These are phyloP conservation scores for Macaca mulatta DNA, from an alignment of 2,113 vertebrate genomes.

Conservation along the genomic window DNA sequence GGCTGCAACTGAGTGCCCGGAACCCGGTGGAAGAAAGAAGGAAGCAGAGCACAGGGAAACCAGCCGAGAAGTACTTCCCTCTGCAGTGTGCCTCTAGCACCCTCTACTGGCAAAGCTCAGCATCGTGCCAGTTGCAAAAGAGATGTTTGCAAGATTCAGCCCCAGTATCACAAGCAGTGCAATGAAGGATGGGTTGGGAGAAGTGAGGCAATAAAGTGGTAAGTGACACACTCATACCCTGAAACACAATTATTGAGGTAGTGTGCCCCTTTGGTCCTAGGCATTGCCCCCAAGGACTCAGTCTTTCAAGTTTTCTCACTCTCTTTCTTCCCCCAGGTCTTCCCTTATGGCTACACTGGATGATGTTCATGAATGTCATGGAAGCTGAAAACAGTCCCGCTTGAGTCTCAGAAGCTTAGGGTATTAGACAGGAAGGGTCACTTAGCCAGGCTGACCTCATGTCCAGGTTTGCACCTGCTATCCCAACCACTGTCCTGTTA, in stretches of 20 bases:
- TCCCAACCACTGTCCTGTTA: background rate
- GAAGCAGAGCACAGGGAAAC: background rate
- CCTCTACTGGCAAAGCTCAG: background rate
- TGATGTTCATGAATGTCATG: background rate
- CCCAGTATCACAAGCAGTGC: rapidly evolving
- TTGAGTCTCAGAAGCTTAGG: background rate
- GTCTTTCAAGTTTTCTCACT: background rate
- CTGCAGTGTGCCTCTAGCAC: background rate
- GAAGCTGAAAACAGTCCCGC: background rate
- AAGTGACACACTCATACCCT: background rate
- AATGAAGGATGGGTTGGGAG: background rate
- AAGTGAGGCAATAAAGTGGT: background rate
- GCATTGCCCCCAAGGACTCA: background rate
- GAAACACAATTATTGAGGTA: background rate
- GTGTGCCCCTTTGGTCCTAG: rapidly evolving
- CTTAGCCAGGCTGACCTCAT: background rate
- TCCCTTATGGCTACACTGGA: background rate
- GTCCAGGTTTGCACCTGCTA: background rate
- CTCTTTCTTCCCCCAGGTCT: background rate
- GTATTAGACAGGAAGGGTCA: background rate
- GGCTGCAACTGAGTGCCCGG: rapidly evolving
- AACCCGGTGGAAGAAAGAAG: rapidly evolving
- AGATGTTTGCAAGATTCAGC: background rate
- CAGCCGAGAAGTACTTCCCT: background rate
- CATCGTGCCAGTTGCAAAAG: background rate